These are phyloP conservation scores for Crypturellus undulatus DNA, from an alignment of 2,113 vertebrate species.

Conservation along the genomic window DNA sequence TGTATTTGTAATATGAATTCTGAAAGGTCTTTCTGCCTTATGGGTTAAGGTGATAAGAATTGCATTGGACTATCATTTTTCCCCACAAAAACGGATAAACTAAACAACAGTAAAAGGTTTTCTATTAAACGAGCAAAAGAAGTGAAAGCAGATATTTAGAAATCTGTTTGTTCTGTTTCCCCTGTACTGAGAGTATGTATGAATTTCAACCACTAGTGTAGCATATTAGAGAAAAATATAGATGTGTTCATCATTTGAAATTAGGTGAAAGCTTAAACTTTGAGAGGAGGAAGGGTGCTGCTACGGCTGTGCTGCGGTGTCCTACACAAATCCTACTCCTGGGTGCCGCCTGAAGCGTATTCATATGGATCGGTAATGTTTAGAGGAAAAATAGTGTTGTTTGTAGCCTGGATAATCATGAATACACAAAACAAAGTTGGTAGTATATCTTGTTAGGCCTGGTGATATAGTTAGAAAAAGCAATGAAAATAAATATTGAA, in stretches of 20 bases:
- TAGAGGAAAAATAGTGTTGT: not conserved
- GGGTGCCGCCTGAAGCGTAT: not conserved
- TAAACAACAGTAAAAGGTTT: not conserved
- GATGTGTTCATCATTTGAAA: not conserved
- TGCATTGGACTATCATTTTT: not conserved
- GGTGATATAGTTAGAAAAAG: not conserved
- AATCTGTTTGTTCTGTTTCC: not conserved
- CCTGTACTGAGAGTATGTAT: not conserved
- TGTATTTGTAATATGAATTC: not conserved
- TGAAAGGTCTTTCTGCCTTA: not conserved
- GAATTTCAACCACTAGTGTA: not conserved
- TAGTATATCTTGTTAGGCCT: not conserved
- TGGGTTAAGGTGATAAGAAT: not conserved
- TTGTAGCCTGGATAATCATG: not conserved
- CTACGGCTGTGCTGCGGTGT: not conserved
- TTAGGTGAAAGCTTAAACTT: accelerated
- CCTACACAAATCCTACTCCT: not conserved
- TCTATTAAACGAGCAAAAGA: not conserved
- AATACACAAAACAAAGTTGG: not conserved
- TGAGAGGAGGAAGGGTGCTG: not conserved
- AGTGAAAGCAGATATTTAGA: not conserved
- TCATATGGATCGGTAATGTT: not conserved
- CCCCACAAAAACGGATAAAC: not conserved
- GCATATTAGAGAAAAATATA: not conserved
- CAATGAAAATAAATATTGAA: not conserved